Percentiles rank a stretch among this genome's conserved stretches.
These are phyloP conservation scores for Epicampocera succincta DNA, from an alignment of 2,888 invertebrate genomes.

Conservation along the genomic window DNA sequence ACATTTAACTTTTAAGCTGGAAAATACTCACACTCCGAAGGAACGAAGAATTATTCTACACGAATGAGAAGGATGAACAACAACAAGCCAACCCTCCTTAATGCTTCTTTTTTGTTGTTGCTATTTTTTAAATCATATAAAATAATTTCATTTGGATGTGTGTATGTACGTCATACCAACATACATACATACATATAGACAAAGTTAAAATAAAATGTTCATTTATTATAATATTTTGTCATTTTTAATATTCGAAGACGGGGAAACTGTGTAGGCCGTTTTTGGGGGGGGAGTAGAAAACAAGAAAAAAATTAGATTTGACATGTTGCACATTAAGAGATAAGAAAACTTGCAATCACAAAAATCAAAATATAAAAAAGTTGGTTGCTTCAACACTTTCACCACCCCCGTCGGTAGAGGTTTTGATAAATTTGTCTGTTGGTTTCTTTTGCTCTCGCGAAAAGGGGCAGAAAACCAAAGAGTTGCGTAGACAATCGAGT, in stretches of 20 bases:
- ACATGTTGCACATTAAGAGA: slow-evolving; percentile 70
- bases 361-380: slow-evolving; percentile 7
- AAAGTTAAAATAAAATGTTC: slow-evolving; percentile 66
- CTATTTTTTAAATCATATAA: not conserved
- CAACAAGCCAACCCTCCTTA: slow-evolving; percentile 19
- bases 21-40: not conserved
- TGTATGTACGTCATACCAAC: slow-evolving; percentile 32
- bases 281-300: slow-evolving; percentile 35
- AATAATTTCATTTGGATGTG: slow-evolving; percentile 14
- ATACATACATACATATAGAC: slow-evolving; percentile 17
- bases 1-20: not conserved
- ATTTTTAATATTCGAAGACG: slow-evolving; percentile 29
- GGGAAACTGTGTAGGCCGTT: not conserved
- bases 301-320: slow-evolving; percentile 69
- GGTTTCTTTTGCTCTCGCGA: not conserved
- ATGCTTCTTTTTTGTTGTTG: slow-evolving; percentile 2
- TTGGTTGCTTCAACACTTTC: slow-evolving; percentile 44
- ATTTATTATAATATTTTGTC: slow-evolving; percentile 54
- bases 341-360: slow-evolving; percentile 57
- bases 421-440: slow-evolving; percentile 1
- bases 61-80: slow-evolving; percentile 8
- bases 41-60: slow-evolving; percentile 35
- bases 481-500: too few relatives aligned
- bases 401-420: slow-evolving; percentile 44
- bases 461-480: not conserved